These are phyloP conservation scores for Apamea anceps DNA, from an alignment of 2,888 invertebrate species.

Conservation along the genomic window DNA sequence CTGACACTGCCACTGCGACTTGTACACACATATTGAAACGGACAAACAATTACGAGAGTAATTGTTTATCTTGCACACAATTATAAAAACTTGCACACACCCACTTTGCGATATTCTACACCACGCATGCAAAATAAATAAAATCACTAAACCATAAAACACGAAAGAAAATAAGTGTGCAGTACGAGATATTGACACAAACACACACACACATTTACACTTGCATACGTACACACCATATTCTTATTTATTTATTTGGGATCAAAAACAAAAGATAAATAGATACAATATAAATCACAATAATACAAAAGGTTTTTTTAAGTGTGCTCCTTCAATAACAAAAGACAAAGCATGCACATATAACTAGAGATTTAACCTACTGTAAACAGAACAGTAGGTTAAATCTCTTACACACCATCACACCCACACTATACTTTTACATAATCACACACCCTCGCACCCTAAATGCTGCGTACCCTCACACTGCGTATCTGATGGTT, in stretches of 20 bases:
- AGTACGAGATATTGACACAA: neutral
- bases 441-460: neutral
- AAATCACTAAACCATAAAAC: neutral
- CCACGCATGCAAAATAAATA: neutral
- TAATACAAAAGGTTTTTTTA: neutral
- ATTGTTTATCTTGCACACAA: neutral
- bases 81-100: neutral
- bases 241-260: neutral
- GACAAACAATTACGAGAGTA: neutral
- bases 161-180: neutral
- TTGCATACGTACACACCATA: neutral
- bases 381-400: too few relatives aligned
- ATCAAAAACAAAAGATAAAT: too few relatives aligned
- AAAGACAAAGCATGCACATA: neutral
- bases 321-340: neutral
- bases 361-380: too few relatives aligned
- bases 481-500: conserved; percentile 7
- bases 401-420: neutral
- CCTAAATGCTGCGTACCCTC: neutral
- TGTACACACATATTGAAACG: neutral
- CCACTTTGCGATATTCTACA: neutral
- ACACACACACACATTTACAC: neutral
- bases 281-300: neutral
- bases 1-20: conserved; percentile 9
- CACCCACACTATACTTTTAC: neutral